phyloP scores from a whole-genome alignment of 2,888 invertebrate species.

The Suillia variegata region DNA sequence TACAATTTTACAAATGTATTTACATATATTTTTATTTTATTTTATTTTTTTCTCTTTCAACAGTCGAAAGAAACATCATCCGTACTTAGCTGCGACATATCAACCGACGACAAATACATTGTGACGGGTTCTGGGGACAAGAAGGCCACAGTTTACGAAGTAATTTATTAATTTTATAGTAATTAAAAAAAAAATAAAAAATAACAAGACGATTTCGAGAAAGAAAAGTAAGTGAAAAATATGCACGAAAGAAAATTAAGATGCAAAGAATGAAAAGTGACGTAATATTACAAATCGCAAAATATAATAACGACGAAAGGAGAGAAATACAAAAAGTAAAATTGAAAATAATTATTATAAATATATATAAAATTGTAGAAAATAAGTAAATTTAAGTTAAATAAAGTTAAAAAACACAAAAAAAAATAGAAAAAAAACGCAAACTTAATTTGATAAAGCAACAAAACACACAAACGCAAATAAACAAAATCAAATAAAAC shows the following conservation, averaged over 20 bases:
- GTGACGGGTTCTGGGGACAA: conserved; percentile 98
- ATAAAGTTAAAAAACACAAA: conserved; percentile 15
- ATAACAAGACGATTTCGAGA: conserved; percentile 7
- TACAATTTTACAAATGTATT: too few species aligned
- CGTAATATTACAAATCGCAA: too few species aligned
- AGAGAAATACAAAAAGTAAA: conserved; percentile 1
- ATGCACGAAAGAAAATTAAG: conserved; percentile 16
- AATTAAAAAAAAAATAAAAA: conserved; percentile 26
- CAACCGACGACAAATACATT: conserved; percentile 96
- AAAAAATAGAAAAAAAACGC: conserved; percentile 17
- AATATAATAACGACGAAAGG: not conserved
- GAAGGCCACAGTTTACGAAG: conserved; percentile 97
- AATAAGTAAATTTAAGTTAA: conserved; percentile 28
- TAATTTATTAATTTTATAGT: conserved; percentile 72
- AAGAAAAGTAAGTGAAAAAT: not conserved
- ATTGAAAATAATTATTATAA: conserved; percentile 25
- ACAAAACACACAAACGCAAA: not conserved
- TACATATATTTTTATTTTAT: too few species aligned
- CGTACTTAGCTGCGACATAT: conserved; percentile 97
- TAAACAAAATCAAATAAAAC: too few species aligned
- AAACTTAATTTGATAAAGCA: conserved; percentile 5
- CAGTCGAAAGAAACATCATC: conserved; percentile 96
- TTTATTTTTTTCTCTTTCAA: not conserved
- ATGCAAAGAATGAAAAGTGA: conserved; percentile 1
- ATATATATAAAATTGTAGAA: conserved; percentile 26